A percentile compares a stretch with the other conserved stretches of the same genome.
Conservation (phyloP, 2,113 vertebrate genomes). For the Coryphaenoides rupestris region DNA sequence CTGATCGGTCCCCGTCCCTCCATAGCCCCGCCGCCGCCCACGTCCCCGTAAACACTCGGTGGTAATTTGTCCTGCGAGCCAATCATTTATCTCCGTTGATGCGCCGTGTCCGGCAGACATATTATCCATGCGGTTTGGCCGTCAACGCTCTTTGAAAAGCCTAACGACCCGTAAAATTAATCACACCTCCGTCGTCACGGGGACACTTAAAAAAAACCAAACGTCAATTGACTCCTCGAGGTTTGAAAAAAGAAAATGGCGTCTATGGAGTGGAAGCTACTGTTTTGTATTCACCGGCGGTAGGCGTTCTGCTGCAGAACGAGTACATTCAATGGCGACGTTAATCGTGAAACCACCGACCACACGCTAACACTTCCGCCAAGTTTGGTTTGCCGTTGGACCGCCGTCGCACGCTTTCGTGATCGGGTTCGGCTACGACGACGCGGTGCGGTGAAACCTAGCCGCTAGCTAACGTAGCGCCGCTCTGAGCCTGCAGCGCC, state of each 20-base stretch:
- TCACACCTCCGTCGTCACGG: constrained; percentile 25
- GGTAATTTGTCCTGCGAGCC: constrained; percentile 50
- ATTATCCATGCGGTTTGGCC: constrained; percentile 36
- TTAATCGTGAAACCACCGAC: no score
- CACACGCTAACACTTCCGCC: no score
- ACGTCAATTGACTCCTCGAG: constrained; percentile 6
- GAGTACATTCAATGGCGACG: no score
- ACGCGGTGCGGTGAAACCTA: constrained; percentile 46
- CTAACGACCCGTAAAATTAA: constrained; percentile 35
- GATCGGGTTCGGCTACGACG: constrained; percentile 43
- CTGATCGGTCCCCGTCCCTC: constrained; percentile 53
- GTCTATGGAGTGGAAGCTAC: no score
- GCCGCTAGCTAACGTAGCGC: constrained; percentile 34
- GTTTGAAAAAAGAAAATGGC: not conserved
- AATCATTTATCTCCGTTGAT: constrained; percentile 54
- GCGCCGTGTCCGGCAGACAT: constrained; percentile 42
- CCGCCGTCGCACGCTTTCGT: constrained; percentile 10
- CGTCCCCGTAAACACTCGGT: constrained; percentile 47
- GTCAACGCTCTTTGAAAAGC: constrained; percentile 42
- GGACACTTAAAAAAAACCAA: no score
- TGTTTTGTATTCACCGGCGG: no score
- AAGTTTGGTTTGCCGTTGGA: no score
- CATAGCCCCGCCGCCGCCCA: constrained; percentile 6
- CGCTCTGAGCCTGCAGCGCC: no score
- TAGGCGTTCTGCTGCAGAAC: no score